Conservation (phyloP, 2,113 vertebrate species). For the Apaloderma vittatum region DNA sequence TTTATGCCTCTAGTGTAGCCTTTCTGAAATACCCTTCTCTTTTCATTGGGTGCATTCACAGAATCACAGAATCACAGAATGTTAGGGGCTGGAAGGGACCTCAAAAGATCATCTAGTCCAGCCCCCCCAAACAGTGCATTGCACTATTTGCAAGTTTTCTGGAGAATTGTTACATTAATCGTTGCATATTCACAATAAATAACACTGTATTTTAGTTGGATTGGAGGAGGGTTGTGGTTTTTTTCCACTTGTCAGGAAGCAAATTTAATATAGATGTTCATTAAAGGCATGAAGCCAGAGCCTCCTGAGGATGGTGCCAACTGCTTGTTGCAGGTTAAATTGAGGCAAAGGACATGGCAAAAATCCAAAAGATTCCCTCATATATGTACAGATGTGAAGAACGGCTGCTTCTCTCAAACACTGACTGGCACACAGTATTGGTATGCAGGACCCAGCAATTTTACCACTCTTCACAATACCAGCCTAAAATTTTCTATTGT, state of each 20-base stretch:
- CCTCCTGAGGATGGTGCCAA: not conserved
- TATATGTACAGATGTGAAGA: not conserved
- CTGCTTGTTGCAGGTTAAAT: not conserved
- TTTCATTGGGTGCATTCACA: not conserved
- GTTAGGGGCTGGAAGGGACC: no score
- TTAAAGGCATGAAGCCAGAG: not conserved
- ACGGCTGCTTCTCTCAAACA: not conserved
- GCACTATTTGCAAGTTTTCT: not conserved
- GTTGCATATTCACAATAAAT: not conserved
- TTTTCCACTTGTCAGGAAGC: not conserved
- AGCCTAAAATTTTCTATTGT: not conserved
- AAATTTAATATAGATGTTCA: not conserved
- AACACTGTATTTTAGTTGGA: not conserved
- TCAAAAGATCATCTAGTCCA: no score
- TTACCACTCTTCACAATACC: not conserved
- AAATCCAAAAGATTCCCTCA: not conserved
- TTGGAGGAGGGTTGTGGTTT: not conserved
- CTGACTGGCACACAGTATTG: not conserved
- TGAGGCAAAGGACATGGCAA: not conserved
- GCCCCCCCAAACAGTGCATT: not conserved
- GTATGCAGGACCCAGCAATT: not conserved
- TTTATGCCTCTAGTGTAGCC: not conserved
- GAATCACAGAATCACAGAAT: no score
- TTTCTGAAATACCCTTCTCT: not conserved
- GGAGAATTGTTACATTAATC: not conserved